A percentile compares a stretch with the other conserved stretches of the same genome.
phyloP scores from a whole-genome alignment of 2,888 invertebrate species.

The Adela reaumurella region DNA sequence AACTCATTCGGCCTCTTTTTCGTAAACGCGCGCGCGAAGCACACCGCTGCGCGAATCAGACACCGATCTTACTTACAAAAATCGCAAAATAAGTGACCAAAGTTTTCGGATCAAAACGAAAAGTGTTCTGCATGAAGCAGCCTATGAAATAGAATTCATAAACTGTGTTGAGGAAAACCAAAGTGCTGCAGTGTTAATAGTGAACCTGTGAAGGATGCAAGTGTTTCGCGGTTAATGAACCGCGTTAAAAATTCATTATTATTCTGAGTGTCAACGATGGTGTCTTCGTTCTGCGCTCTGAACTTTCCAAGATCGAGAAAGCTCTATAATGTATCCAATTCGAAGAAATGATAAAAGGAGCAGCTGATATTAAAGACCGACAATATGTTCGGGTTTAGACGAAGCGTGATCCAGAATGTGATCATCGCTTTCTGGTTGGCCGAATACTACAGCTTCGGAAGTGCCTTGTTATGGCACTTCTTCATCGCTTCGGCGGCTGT shows the following conservation, averaged over 20 bases:
- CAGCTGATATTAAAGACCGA: not conserved
- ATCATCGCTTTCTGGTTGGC: slow-evolving; percentile 25
- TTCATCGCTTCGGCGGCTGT: slow-evolving; percentile 19
- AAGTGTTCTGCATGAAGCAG: no score
- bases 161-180: no score
- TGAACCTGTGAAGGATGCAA: no score
- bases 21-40: slow-evolving; percentile 21
- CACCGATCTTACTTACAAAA: not conserved
- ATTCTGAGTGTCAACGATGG: slow-evolving; percentile 4
- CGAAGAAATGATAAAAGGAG: not conserved
- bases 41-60: not conserved
- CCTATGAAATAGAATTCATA: no score
- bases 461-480: slow-evolving; percentile 14
- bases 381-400: slow-evolving; percentile 44
- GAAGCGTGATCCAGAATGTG: slow-evolving; percentile 22
- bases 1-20: slow-evolving; percentile 21
- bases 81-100: no score
- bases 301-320: slow-evolving; percentile 9
- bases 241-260: not conserved
- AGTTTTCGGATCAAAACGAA: no score
- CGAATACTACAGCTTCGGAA: slow-evolving; percentile 29
- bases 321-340: not conserved
- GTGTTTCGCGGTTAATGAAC: no score
- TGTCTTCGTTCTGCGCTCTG: slow-evolving; percentile 16
- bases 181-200: no score